Percentiles rank a stretch among this genome's conserved stretches.
These are phyloP conservation scores for Chironomus tentans DNA, from an alignment of 2,888 invertebrate species.

Conservation along the genomic window DNA sequence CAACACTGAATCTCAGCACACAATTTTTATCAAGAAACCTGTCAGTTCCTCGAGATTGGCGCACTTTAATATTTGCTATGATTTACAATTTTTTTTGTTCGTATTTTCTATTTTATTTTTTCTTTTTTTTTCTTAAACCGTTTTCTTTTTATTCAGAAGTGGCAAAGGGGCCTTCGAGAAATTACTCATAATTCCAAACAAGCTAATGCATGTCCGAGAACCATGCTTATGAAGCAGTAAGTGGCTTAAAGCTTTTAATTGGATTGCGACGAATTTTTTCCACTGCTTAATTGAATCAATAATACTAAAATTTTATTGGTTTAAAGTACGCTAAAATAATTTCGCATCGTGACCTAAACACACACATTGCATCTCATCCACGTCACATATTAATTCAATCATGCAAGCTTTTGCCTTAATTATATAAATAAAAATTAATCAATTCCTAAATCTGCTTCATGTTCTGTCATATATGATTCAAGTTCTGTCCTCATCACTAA, in stretches of 20 bases:
- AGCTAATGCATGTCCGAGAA: slow-evolving; percentile 91
- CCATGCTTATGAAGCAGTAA: slow-evolving; percentile 97
- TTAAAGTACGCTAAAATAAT: neutral
- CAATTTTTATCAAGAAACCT: too few relatives aligned
- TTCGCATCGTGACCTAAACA: neutral
- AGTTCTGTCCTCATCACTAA: too few relatives aligned
- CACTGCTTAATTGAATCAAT: neutral
- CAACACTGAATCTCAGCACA: too few relatives aligned
- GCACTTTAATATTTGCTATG: neutral
- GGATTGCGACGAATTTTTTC: neutral
- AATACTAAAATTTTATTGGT: neutral
- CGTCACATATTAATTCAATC: too few relatives aligned
- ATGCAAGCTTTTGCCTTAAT: too few relatives aligned
- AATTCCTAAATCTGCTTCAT: too few relatives aligned
- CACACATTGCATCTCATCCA: too few relatives aligned
- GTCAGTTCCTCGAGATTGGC: too few relatives aligned
- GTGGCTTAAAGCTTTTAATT: slow-evolving; percentile 41
- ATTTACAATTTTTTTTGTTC: neutral
- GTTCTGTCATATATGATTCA: too few relatives aligned
- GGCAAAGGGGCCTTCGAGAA: slow-evolving; percentile 81
- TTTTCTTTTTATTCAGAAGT: slow-evolving; percentile 52
- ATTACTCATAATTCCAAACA: slow-evolving; percentile 95
- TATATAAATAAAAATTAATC: too few relatives aligned
- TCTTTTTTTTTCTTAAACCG: slow-evolving; percentile 30
- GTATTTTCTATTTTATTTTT: slow-evolving; percentile 33